These are phyloP conservation scores for Bubo scandiacus DNA, from an alignment of 2,113 vertebrate species.

Conservation along the genomic window DNA sequence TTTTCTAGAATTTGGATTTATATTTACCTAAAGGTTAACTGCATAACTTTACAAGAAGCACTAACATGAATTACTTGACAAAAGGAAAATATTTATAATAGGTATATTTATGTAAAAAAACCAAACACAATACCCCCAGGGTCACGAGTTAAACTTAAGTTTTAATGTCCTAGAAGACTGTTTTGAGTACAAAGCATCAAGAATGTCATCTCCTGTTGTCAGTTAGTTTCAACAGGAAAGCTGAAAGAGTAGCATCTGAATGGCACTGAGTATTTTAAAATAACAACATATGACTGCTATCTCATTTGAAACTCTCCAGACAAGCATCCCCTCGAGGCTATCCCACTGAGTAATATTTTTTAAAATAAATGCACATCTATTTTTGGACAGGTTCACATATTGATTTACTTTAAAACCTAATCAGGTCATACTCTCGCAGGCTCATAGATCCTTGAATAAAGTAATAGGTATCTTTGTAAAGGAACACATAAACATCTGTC, in stretches of 20 bases:
- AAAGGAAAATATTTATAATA: background rate
- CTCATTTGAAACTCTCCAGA: constrained; percentile 27
- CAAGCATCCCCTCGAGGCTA: constrained; percentile 37
- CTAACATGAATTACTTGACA: background rate
- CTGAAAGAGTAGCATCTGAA: constrained; percentile 6
- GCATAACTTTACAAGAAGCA: background rate
- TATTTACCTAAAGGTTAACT: constrained; percentile 10
- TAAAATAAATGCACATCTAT: constrained; percentile 30
- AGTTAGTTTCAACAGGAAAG: background rate
- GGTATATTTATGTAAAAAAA: background rate
- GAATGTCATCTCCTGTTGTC: background rate
- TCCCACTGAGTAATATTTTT: constrained; percentile 27
- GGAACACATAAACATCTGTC: constrained; percentile 1
- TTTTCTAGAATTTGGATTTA: background rate
- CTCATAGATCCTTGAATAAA: constrained; percentile 57
- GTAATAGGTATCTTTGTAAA: constrained; percentile 5
- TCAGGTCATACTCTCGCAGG: background rate
- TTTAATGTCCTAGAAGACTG: background rate
- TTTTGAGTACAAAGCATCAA: background rate
- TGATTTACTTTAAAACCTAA: constrained; percentile 64
- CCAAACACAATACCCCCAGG: background rate
- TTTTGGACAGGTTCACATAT: constrained; percentile 54
- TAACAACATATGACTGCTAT: background rate
- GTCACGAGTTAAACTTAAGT: background rate
- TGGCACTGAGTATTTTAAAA: background rate